Evolutionary conservation across 2,113 vertebrate species (phyloP).

Genomic region (Oryzias javanicus): DNA sequence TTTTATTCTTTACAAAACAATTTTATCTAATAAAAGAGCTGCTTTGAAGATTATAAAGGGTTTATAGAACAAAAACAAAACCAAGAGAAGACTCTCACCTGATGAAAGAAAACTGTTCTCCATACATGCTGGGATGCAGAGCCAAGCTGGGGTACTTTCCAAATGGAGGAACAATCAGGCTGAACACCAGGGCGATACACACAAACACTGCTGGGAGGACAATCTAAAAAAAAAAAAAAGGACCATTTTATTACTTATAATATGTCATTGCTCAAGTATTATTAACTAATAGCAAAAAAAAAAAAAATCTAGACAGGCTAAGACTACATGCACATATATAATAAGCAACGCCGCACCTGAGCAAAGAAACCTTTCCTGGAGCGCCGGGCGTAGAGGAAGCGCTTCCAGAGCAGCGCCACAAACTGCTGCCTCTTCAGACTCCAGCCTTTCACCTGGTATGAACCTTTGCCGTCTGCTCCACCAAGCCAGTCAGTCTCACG

Average conservation of each 20-base stretch:
- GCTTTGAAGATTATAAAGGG: too few relatives aligned
- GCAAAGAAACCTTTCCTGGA: conserved; percentile 97
- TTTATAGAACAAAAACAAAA: too few relatives aligned
- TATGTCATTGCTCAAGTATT: too few relatives aligned
- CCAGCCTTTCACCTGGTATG: conserved; percentile 95
- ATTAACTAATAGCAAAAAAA: neutral
- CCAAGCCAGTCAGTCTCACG: conserved; percentile 95
- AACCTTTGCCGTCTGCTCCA: conserved; percentile 93
- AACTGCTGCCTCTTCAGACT: conserved; percentile 95
- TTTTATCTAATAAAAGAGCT: too few relatives aligned
- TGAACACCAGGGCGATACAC: conserved; percentile 95
- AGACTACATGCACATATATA: neutral
- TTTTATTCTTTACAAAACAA: too few relatives aligned
- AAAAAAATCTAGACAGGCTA: neutral
- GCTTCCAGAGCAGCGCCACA: conserved; percentile 94
- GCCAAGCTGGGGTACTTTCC: conserved; percentile 94
- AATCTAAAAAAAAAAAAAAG: conserved; percentile 79
- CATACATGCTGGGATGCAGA: conserved; percentile 94
- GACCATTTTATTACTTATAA: too few relatives aligned
- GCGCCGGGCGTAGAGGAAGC: conserved; percentile 90
- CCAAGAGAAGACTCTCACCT: conserved; percentile 75
- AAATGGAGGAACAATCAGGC: conserved; percentile 94
- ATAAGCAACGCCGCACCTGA: conserved; percentile 75
- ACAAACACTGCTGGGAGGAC: conserved; percentile 96
- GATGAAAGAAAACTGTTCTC: conserved; percentile 92